phyloP scores from a whole-genome alignment of 2,888 invertebrate genomes.

The Hermodice carunculata region DNA sequence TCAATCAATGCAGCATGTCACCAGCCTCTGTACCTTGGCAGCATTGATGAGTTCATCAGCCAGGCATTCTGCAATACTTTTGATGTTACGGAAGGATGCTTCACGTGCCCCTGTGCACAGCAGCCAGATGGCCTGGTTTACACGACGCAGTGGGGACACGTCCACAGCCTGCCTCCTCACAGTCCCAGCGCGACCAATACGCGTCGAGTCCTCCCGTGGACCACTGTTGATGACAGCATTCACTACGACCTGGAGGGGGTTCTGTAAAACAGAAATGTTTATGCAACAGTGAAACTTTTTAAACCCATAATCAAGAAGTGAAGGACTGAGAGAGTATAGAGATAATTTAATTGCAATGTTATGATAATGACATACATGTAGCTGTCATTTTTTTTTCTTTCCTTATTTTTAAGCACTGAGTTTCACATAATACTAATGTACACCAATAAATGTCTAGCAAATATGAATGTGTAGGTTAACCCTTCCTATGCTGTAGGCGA shows the following conservation, averaged over 20 bases:
- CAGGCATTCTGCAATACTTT: slow-evolving; percentile 99
- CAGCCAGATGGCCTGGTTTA: slow-evolving; percentile 99
- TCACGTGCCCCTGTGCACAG: slow-evolving; percentile 99
- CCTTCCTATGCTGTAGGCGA: no score
- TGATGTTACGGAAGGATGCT: slow-evolving; percentile 99
- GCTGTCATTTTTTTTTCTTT: no score
- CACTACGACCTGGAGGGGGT: slow-evolving; percentile 85
- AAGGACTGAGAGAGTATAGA: no score
- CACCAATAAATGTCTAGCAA: no score
- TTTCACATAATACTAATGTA: no score
- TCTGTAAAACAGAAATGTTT: slow-evolving; percentile 66
- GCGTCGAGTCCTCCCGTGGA: slow-evolving; percentile 99
- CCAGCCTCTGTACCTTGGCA: slow-evolving; percentile 93
- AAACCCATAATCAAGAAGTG: background rate
- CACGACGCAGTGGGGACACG: slow-evolving; percentile 96
- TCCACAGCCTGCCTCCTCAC: slow-evolving; percentile 99
- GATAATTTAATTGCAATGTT: no score
- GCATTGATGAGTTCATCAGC: slow-evolving; percentile 99
- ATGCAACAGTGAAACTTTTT: background rate
- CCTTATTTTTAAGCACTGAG: no score
- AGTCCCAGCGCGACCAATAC: slow-evolving; percentile 99
- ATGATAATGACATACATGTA: no score
- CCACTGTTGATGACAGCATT: slow-evolving; percentile 99
- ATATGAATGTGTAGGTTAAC: no score
- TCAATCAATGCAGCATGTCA: no score